Evolutionary conservation across 2,888 invertebrate species (phyloP).

Genomic region (Harpalus rufipes): DNA sequence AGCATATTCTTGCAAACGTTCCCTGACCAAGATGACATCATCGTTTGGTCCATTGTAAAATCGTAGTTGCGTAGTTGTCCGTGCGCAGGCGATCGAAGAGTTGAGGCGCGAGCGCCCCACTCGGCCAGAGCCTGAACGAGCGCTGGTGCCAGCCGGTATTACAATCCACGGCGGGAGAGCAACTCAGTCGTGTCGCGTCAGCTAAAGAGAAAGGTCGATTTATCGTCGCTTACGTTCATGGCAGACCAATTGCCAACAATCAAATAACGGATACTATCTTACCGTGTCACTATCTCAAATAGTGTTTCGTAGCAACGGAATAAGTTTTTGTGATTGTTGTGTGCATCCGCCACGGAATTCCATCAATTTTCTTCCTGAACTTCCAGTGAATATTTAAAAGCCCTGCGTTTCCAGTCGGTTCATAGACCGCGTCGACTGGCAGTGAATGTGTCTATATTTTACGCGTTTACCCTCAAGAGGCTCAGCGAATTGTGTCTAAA

Average conservation of each 20-base stretch:
- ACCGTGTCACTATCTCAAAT: conserved; percentile 41
- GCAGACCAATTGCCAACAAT: conserved; percentile 59
- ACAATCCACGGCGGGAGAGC: conserved; percentile 67
- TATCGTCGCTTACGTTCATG: conserved; percentile 50
- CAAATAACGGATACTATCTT: conserved; percentile 50
- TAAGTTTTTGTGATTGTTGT: conserved; percentile 40
- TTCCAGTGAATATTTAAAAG: conserved; percentile 61
- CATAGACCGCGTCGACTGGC: conserved; percentile 51
- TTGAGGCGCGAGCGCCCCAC: conserved; percentile 73
- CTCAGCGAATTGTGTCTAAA: conserved; percentile 50
- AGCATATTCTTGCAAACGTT: conserved; percentile 28
- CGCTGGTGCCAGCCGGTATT: conserved; percentile 65
- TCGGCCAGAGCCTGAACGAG: conserved; percentile 33
- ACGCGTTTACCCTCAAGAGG: conserved; percentile 46
- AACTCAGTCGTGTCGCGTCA: conserved; percentile 75
- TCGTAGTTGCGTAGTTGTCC: conserved; percentile 77
- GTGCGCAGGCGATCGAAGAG: conserved; percentile 77
- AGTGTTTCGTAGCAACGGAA: conserved; percentile 48
- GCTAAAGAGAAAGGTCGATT: conserved; percentile 68
- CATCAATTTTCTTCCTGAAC: conserved; percentile 45
- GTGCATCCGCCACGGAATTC: conserved; percentile 18
- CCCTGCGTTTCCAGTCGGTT: conserved; percentile 54
- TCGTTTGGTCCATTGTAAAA: conserved; percentile 55
- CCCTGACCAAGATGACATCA: conserved; percentile 36
- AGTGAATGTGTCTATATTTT: conserved; percentile 59